Base-by-base conservation (phyloP, 1,140 invertebrate genomes). In the Halotydeus destructor region DNA sequence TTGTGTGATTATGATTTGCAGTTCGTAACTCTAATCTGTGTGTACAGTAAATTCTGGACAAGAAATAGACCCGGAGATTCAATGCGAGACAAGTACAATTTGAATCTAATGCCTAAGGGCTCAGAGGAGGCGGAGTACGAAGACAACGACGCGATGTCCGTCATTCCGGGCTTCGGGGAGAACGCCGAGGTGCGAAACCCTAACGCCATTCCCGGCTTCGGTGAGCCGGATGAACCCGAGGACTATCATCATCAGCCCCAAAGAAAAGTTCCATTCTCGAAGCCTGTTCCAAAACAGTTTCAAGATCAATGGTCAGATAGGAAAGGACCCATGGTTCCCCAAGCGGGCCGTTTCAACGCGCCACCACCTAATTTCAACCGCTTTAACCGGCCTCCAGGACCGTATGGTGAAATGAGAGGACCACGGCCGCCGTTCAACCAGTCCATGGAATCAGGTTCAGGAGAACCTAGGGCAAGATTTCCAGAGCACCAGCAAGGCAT, bases 1-100 rank as follows among this genome's bases (percentile, higher is more conserved):
- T n/a, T n/a, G n/a, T n/a, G n/a, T n/a, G n/a, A n/a, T n/a, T 33
- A 9, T n/a, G 18, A 9, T 19, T 38, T 11, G 21, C 21, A 24
- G 1, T 45, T 46, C 37, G 11, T 26, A 9, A 16, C 19, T 40
- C 5, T 41, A 21, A 5, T 36, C 26, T 28, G 30, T 42, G 74
- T 45, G 50, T 51, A 23, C 50, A 67, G 65, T 36, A 98, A 98
- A 65, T 99, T 99, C 62, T 99, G 93, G 93, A 96, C 93, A 2
- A 67, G 94, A 46, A 98, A 98, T 66, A 69, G 91, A 32, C 93
- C 94, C 3, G 94, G 94, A 24, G 94, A 99, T 67, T 69, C 78
- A 42, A 96, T 98, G 81, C 72, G 85, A 55, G 94, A 99, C 56
- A 91, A 84, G 64, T 88, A 47, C 30, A 88, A 88, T 65, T 64